Evolutionary conservation across 2,113 vertebrate genomes (phyloP).

Genomic region (Protobothrops mucrosquamatus): DNA sequence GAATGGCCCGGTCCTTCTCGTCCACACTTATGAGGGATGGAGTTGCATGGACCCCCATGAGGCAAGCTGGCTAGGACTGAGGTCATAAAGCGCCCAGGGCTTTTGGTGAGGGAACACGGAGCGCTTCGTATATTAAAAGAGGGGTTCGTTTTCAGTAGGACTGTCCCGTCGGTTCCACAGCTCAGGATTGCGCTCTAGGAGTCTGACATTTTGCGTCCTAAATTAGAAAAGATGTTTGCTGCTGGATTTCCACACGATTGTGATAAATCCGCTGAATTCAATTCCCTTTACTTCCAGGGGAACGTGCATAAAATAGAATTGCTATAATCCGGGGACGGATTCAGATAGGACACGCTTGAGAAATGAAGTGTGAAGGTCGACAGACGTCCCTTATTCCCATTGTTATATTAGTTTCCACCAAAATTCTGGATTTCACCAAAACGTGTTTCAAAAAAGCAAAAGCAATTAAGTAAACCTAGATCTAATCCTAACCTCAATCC

Average conservation of each 20-base stretch:
- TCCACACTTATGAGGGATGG: background rate
- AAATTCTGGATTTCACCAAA: background rate
- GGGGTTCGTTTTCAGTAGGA: background rate
- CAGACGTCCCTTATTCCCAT: background rate
- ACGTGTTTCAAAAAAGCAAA: background rate
- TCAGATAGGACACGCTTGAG: background rate
- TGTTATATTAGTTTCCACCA: background rate
- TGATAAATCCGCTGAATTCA: background rate
- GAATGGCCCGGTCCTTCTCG: background rate
- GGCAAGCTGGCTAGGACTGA: background rate
- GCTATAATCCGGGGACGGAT: background rate
- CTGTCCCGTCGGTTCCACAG: background rate
- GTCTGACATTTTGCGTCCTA: background rate
- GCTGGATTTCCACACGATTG: background rate
- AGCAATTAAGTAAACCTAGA: background rate
- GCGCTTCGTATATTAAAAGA: background rate
- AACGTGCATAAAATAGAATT: background rate
- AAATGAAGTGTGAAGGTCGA: background rate
- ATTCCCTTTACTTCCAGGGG: background rate
- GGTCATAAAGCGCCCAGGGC: background rate
- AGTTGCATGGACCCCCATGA: background rate
- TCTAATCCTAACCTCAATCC: background rate
- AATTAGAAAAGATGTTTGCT: background rate
- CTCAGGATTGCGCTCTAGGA: background rate
- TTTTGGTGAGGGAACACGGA: background rate